phyloP scores from a whole-genome alignment of 2,113 vertebrate genomes.

The Dicrurus megarhynchus region DNA sequence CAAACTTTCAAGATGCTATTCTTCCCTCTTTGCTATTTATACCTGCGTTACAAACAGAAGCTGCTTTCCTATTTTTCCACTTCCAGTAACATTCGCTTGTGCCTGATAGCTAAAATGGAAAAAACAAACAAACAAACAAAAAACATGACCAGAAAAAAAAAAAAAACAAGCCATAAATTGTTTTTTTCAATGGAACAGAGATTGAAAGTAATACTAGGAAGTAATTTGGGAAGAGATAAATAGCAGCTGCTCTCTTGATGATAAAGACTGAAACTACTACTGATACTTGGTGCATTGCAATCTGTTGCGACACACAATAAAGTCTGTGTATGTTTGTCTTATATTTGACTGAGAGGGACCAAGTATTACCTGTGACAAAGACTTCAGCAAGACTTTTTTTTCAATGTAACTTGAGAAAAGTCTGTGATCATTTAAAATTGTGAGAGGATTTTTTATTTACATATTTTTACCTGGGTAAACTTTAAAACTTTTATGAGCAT shows the following conservation, averaged over 20 bases:
- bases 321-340: neutral
- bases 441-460: neutral
- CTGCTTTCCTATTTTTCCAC: neutral
- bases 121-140: neutral
- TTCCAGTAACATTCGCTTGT: neutral
- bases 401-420: neutral
- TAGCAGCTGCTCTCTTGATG: constrained; percentile 15
- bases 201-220: constrained; percentile 3
- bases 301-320: neutral
- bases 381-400: neutral
- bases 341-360: neutral
- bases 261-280: constrained; percentile 24
- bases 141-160: neutral
- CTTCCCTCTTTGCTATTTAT: neutral
- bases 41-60: neutral
- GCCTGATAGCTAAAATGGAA: neutral
- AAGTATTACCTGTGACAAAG: neutral
- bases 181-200: neutral
- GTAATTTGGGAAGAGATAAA: constrained; percentile 38
- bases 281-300: neutral
- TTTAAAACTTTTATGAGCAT: neutral
- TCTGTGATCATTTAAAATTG: neutral
- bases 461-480: neutral
- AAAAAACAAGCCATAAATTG: neutral
- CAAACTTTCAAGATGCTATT: neutral